Base-by-base conservation (phyloP, 2,113 vertebrate species). In the Amphiprion ocellaris region DNA sequence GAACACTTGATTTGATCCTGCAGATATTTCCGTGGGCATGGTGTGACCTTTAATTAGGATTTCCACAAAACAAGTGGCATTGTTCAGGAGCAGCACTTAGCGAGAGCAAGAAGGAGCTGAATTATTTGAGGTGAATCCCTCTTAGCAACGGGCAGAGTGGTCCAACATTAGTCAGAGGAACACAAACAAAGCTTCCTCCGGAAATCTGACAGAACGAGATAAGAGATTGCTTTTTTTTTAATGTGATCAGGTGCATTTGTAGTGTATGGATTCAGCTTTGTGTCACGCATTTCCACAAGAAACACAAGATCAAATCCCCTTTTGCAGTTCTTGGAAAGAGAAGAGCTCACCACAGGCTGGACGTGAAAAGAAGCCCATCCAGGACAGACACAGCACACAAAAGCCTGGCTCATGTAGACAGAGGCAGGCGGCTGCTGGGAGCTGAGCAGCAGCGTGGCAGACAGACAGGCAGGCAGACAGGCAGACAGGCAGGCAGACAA, bases 321-420 rank as follows among this genome's bases (percentile, higher is more conserved):
- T 65, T 9, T 69, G 14, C 70, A 69, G 26, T 17, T 33, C 58
- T 81, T 84, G 88, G 79, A 81, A 74, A 63, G 74, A 64, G 78
- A 61, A 16, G 64, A 82, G 65, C 15, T 72, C 69, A 44, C 53
- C 79, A 71, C 72, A 19, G 81, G 49, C 69, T 75, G 62, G 30
- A 52, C 77, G 79, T 82, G 81, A 90, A 87, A 82, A 85, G 80
- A 79, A 84, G 21, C 75, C 83, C 65, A 63, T 80, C 80, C 78
- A 84, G 56, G 67, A 55, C 74, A 81, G 74, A 91, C 41, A 37
- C 66, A 37, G 62, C 5, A 69, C 83, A 92, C 90, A 93, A 92
- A 91, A 79, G 91, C 70, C 83, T 76, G 86, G 86, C 89, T 87
- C 89, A 89, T 81, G 82, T 14, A 85, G 90, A 89, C 87, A 69